phyloP scores from a whole-genome alignment of 1,140 invertebrate genomes.

The Psilanteris sp. region DNA sequence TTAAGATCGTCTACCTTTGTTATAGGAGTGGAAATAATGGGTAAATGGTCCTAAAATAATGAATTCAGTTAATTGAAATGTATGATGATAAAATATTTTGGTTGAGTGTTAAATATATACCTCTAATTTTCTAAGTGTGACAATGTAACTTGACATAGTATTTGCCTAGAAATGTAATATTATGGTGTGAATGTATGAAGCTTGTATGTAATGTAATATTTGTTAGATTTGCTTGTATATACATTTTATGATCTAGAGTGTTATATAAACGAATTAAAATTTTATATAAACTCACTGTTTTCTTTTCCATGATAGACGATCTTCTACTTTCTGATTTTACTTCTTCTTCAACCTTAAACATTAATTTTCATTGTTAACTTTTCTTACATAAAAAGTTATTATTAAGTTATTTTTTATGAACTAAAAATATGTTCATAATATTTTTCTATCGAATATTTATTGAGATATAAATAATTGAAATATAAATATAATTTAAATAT shows the following conservation, averaged over 20 bases:
- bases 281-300: slow-evolving; percentile 74
- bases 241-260: too few species aligned
- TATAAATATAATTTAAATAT: too few species aligned
- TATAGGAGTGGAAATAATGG: slow-evolving; percentile 33
- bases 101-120: slow-evolving; percentile 30
- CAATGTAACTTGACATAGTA: slow-evolving; percentile 43
- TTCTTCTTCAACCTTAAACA: slow-evolving; percentile 79
- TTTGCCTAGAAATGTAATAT: slow-evolving; percentile 42
- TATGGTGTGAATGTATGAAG: background rate
- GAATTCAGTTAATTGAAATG: slow-evolving; percentile 1
- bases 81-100: slow-evolving; percentile 8
- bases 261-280: too few species aligned
- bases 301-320: slow-evolving; percentile 83
- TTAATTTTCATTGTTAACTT: too few species aligned
- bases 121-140: slow-evolving; percentile 56
- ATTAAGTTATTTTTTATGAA: too few species aligned
- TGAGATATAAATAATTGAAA: too few species aligned
- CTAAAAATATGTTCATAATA: too few species aligned
- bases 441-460: too few species aligned
- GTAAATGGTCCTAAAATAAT: slow-evolving; percentile 45
- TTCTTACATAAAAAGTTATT: too few species aligned
- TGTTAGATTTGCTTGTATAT: too few species aligned
- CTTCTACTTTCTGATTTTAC: slow-evolving; percentile 82
- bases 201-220: background rate
- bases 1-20: slow-evolving; percentile 44